Conservation (phyloP, 2,113 vertebrate species). For the Amphilophus citrinellus region DNA sequence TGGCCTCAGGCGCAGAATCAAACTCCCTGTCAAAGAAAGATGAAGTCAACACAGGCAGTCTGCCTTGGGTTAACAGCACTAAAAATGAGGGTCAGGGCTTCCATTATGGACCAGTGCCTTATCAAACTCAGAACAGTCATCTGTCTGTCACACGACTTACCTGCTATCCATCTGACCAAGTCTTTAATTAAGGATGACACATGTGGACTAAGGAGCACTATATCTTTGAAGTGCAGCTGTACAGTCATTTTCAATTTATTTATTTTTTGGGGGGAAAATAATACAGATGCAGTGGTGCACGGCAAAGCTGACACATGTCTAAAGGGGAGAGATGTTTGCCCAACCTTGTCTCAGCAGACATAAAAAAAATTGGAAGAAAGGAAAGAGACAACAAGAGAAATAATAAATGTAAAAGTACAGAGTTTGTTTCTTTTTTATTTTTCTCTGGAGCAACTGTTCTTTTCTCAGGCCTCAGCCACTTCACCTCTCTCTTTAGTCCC, state of each 20-base stretch:
- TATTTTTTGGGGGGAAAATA: neutral
- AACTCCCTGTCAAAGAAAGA: conserved; percentile 65
- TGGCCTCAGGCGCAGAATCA: conserved; percentile 63
- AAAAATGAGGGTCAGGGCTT: conserved; percentile 75
- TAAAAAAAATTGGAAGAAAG: neutral
- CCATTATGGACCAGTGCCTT: conserved; percentile 71
- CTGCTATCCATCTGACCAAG: conserved; percentile 49
- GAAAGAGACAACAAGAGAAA: neutral
- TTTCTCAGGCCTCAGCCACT: conserved; percentile 55
- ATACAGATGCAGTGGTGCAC: conserved; percentile 9
- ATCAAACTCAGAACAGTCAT: conserved; percentile 72
- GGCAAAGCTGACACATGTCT: conserved; percentile 11
- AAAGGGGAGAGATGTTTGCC: neutral
- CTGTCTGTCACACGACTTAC: conserved; percentile 74
- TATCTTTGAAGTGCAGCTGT: conserved; percentile 61
- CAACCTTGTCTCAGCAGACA: neutral
- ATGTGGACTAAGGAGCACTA: conserved; percentile 32
- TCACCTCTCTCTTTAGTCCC: conserved; percentile 55
- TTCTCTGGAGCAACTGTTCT: neutral
- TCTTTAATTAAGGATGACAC: conserved; percentile 62
- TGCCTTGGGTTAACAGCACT: conserved; percentile 69
- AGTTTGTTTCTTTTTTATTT: neutral
- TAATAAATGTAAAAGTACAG: neutral
- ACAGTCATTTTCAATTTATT: conserved; percentile 7
- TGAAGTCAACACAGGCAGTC: conserved; percentile 61